These are phyloP conservation scores for Hydropsyche tenuis DNA, from an alignment of 1,140 invertebrate species.

Conservation along the genomic window DNA sequence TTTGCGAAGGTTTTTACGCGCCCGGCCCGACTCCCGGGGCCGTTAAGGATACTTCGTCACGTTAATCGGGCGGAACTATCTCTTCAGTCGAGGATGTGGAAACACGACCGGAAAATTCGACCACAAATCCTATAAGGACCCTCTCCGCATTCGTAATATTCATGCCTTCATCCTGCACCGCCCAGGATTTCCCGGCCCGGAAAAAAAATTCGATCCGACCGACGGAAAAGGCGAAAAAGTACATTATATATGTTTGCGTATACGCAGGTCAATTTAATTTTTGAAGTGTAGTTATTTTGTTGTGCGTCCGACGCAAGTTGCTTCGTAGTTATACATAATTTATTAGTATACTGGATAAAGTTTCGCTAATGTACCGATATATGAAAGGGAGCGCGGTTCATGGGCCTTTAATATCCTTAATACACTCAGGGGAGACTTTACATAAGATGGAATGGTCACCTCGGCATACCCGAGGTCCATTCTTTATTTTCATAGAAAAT, in stretches of 20 bases:
- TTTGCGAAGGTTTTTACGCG: constrained; percentile 38
- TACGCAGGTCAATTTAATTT: background rate
- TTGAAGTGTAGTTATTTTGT: no score
- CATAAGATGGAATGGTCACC: constrained; percentile 28
- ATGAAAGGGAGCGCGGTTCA: constrained; percentile 19
- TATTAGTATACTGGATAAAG: constrained; percentile 13
- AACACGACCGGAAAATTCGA: constrained; percentile 39
- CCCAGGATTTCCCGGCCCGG: constrained; percentile 13
- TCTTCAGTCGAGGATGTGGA: constrained; percentile 36
- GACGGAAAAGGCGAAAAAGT: background rate
- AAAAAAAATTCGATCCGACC: constrained; percentile 17
- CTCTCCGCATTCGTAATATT: constrained; percentile 25
- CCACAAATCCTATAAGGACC: constrained; percentile 34
- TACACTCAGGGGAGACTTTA: constrained; percentile 24
- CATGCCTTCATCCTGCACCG: constrained; percentile 8
- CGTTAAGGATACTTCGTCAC: constrained; percentile 38
- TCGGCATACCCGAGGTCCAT: constrained; percentile 23
- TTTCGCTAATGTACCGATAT: constrained; percentile 16
- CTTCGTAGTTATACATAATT: background rate
- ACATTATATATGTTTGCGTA: background rate
- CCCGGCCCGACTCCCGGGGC: constrained; percentile 10
- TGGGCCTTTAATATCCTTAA: constrained; percentile 26
- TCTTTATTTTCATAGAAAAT: constrained; percentile 28
- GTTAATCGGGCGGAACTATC: constrained; percentile 40
- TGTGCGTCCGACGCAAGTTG: no score